Conservation (phyloP, 2,888 invertebrate genomes). For the Volucella inanis region DNA sequence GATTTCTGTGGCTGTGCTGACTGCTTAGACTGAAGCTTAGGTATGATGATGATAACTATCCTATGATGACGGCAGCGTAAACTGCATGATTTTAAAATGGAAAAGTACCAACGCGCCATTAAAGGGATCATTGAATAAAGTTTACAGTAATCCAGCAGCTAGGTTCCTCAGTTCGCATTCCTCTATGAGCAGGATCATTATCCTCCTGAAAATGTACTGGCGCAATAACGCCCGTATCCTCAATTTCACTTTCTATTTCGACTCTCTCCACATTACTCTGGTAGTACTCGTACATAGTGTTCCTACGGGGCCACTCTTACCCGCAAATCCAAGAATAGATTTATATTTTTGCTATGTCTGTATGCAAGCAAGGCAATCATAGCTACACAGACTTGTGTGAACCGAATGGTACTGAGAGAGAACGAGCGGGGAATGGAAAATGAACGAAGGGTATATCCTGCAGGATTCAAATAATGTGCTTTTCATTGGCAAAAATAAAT, state of each 20-base stretch:
- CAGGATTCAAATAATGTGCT: conserved; percentile 74
- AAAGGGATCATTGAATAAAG: conserved; percentile 71
- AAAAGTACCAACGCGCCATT: conserved; percentile 66
- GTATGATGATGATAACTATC: conserved; percentile 2
- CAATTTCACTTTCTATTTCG: conserved; percentile 62
- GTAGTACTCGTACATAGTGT: too few relatives aligned
- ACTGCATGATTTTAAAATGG: conserved; percentile 67
- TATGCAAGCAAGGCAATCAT: conserved; percentile 57
- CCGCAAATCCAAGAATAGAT: conserved; percentile 59
- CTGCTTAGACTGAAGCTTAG: not conserved
- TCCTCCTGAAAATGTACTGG: conserved; percentile 63
- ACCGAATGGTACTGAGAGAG: too few relatives aligned
- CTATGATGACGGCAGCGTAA: conserved; percentile 18
- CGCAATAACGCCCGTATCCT: conserved; percentile 53
- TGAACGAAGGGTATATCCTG: conserved; percentile 43
- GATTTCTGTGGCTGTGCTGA: conserved; percentile 33
- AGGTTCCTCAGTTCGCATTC: not conserved
- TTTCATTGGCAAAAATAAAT: conserved; percentile 75
- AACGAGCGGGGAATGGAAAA: not conserved
- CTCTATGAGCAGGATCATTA: conserved; percentile 46
- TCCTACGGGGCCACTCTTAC: conserved; percentile 1
- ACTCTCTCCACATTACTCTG: not conserved
- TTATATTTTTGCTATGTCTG: conserved; percentile 52
- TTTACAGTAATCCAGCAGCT: conserved; percentile 60
- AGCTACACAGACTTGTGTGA: conserved; percentile 34